Evolutionary conservation across 2,797 vertebrate species (phyloP).

Genomic region (Fringilla coelebs): DNA sequence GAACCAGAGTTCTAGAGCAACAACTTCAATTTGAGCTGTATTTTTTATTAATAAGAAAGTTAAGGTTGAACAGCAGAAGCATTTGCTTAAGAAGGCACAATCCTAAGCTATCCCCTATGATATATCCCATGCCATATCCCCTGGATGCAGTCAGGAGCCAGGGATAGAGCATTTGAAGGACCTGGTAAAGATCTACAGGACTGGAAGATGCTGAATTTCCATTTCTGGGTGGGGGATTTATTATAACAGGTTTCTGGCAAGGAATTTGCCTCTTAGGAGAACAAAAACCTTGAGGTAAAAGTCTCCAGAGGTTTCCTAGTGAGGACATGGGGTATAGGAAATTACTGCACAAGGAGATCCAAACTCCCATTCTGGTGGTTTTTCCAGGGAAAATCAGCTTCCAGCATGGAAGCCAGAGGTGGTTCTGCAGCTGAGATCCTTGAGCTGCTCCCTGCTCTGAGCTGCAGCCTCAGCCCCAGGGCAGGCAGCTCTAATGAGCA

Average conservation of each 20-base stretch:
- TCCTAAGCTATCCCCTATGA: fast-evolving
- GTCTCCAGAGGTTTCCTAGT: background rate
- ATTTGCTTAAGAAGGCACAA: background rate
- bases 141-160: background rate
- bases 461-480: background rate
- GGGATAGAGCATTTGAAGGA: background rate
- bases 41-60: background rate
- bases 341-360: background rate
- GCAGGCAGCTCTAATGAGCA: conserved; percentile 43
- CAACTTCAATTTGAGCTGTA: background rate
- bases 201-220: background rate
- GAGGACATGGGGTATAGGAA: background rate
- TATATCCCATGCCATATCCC: no score
- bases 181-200: background rate
- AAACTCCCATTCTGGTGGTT: background rate
- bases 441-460: background rate
- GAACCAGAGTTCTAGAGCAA: background rate
- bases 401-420: background rate
- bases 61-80: background rate
- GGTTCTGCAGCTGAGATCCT: background rate
- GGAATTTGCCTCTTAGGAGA: background rate
- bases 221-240: background rate
- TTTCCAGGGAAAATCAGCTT: background rate
- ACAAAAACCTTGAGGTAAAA: background rate
- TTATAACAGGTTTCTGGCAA: background rate